Conservation (phyloP, 1,140 invertebrate species). For the Ceratitis capitata region DNA sequence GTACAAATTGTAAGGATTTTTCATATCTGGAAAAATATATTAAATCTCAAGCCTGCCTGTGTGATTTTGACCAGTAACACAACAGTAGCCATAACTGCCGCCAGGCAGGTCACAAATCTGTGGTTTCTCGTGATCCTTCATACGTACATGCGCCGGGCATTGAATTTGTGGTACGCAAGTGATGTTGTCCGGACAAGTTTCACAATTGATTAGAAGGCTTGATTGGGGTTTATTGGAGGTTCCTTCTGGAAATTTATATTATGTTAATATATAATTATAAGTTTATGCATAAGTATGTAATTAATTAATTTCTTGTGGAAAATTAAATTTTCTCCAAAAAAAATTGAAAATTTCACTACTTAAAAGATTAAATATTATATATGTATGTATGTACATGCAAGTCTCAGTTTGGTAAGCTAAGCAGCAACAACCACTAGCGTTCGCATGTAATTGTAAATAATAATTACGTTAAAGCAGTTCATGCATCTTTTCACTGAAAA, state of each 20-base stretch:
- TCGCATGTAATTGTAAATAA: too few relatives aligned
- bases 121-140: constrained; percentile 62
- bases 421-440: too few relatives aligned
- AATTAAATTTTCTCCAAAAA: too few relatives aligned
- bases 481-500: too few relatives aligned
- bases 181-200: constrained; percentile 64
- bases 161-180: constrained; percentile 70
- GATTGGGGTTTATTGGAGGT: background rate
- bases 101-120: constrained; percentile 66
- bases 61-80: constrained; percentile 70
- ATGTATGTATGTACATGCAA: too few relatives aligned
- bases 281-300: too few relatives aligned
- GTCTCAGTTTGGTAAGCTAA: too few relatives aligned
- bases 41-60: constrained; percentile 65
- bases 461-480: too few relatives aligned
- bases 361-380: too few relatives aligned
- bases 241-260: constrained; percentile 1
- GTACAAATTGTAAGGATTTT: background rate
- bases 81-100: constrained; percentile 69
- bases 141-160: constrained; percentile 71
- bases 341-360: too few relatives aligned
- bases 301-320: too few relatives aligned
- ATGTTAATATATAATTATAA: too few relatives aligned
- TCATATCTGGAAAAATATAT: background rate
- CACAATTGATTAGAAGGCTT: constrained; percentile 54